Conservation (phyloP, 2,113 vertebrate genomes). For the Cololabis saira region DNA sequence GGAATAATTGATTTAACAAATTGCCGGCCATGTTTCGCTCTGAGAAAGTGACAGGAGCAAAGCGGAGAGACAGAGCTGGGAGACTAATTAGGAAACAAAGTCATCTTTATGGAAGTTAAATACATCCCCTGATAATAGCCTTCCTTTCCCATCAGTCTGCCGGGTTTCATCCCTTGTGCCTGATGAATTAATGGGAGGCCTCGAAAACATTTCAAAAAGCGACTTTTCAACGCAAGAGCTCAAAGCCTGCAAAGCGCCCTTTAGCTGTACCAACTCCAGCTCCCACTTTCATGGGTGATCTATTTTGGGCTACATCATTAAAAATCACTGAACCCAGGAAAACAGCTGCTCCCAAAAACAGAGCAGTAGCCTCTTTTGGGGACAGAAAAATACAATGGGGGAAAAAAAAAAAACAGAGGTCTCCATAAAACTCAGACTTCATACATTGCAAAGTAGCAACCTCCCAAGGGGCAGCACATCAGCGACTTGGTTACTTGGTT, state of each 20-base stretch:
- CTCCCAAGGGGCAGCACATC: conserved; percentile 21
- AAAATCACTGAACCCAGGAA: conserved; percentile 61
- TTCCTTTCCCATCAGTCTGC: conserved; percentile 63
- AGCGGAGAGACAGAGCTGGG: conserved; percentile 73
- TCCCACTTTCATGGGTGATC: conserved; percentile 65
- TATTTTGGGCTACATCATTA: conserved; percentile 49
- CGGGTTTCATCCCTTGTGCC: conserved; percentile 47
- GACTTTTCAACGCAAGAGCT: conserved; percentile 28
- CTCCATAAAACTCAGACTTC: conserved; percentile 10
- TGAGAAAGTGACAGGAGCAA: conserved; percentile 77
- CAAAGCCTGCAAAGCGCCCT: conserved; percentile 34
- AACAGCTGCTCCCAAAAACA: conserved; percentile 60
- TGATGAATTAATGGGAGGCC: conserved; percentile 57
- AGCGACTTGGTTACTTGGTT: conserved; percentile 34
- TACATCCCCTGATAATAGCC: conserved; percentile 71
- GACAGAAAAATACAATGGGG: conserved; percentile 5
- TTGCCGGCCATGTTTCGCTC: conserved; percentile 81
- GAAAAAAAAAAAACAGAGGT: conserved; percentile 11
- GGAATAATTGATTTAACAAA: conserved; percentile 85
- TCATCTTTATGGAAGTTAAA: conserved; percentile 83
- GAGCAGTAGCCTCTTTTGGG: conserved; percentile 28
- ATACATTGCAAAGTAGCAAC: conserved; percentile 37
- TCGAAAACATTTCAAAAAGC: conserved; percentile 59
- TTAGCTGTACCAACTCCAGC: conserved; percentile 44
- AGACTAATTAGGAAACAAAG: conserved; percentile 83